phyloP scores from a whole-genome alignment of 2,888 invertebrate species.

The Tenthredo mesomela region DNA sequence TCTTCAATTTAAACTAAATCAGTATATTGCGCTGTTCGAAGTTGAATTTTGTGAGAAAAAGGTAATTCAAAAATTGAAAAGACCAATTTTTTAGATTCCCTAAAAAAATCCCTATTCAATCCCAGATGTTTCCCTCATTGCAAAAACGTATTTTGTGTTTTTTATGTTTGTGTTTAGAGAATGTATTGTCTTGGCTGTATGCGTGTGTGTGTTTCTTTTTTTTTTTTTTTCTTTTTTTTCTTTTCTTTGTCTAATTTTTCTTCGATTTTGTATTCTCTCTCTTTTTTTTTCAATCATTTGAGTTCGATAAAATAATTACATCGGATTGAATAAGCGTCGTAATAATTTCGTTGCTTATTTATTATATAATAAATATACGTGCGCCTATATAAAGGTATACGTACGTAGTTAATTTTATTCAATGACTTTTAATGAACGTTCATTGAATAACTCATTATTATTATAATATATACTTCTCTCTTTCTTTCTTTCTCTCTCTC shows the following conservation, averaged over 20 bases:
- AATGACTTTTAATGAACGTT: slow-evolving; percentile 36
- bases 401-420: slow-evolving; percentile 11
- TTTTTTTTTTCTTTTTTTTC: background rate
- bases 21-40: too few relatives aligned
- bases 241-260: background rate
- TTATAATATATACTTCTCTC: too few relatives aligned
- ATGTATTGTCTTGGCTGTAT: background rate
- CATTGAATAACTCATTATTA: background rate
- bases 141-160: background rate
- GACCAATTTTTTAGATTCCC: too few relatives aligned
- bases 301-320: background rate
- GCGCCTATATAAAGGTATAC: background rate
- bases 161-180: background rate
- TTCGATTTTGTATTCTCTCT: background rate
- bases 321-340: background rate
- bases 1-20: too few relatives aligned
- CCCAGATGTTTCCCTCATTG: background rate
- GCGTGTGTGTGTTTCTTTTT: background rate
- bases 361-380: too few relatives aligned
- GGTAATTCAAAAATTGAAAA: too few relatives aligned
- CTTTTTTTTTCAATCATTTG: background rate
- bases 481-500: too few relatives aligned
- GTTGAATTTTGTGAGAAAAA: too few relatives aligned
- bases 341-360: background rate
- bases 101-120: too few relatives aligned